Evolutionary conservation across 2,113 vertebrate species (phyloP), one percentile per base, ranked within the genome.

Genomic region (Ctenodactylus gundi): DNA sequence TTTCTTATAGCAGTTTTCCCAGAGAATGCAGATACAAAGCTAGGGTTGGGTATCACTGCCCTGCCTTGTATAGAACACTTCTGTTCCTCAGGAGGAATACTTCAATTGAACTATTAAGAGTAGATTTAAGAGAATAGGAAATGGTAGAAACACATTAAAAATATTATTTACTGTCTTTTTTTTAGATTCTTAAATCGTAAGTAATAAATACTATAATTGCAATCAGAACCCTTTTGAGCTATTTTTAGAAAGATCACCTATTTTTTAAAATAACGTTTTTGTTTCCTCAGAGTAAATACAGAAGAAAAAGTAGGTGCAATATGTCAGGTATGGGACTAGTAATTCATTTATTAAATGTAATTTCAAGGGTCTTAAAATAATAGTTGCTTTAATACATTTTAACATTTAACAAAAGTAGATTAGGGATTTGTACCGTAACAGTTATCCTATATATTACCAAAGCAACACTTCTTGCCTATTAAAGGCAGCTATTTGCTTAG

Each of bases 361-460:
- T 95, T 93, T 93, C 72, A 96, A 5, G 31, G 85, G 55, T 95
- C 84, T 96, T 96, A 94, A 94, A 95, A 58, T 82, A 92, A 60
- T 83, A 65, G 36, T 88, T 85, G 73, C 95, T 94, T 96, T 96
- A 92, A 44, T 94, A 57, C 53, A 88, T 92, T 96, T 94, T 94
- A 90, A 85, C 93, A 82, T 91, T 90, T 95, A 94, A 82, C 92
- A 73, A 89, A 91, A 87, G 36, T 88, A 70, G 76, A 57, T 83
- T 9, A 55, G 89, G 87, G 53, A 78, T 81, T 80, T 83, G 31
- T 92, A 70, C 29, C 70, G 3, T 80, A 90, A 70, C 41, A 57
- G 55, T 85, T 93, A 60, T 27, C 83, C 89, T 82, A 73, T 91
- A 49, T 13, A 87, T 87, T 84, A 84, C 96, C 94, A 96, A 97